Evolutionary conservation across 2,888 invertebrate species (phyloP).

Genomic region (Drosophila mimetica): DNA sequence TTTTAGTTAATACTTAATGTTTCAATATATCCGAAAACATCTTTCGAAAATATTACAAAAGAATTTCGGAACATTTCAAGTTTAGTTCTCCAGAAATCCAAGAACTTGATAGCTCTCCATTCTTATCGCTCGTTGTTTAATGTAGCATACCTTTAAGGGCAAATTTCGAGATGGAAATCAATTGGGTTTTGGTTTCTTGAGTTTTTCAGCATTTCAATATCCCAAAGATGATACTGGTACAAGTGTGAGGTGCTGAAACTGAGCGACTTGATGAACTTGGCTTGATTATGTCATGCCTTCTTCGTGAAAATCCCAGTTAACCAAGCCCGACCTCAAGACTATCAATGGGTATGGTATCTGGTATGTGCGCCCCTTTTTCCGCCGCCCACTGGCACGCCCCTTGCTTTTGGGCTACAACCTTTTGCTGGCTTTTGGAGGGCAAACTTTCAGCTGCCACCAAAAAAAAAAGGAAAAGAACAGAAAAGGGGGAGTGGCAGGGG

Average conservation of each 20-base stretch:
- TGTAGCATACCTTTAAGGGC: slow-evolving; percentile 17
- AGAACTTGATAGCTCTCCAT: neutral
- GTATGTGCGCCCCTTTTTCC: slow-evolving; percentile 12
- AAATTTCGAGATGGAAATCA: neutral
- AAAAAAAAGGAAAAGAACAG: neutral
- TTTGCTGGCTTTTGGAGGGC: slow-evolving; percentile 77
- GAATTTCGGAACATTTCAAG: no score
- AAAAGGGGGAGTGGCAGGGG: neutral
- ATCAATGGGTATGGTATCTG: slow-evolving; percentile 28
- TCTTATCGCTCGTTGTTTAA: neutral
- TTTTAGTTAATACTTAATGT: no score
- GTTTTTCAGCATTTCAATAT: neutral
- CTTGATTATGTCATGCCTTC: slow-evolving; percentile 42
- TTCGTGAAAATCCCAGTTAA: slow-evolving; percentile 35
- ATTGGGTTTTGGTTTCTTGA: neutral
- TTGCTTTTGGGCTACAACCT: slow-evolving; percentile 56
- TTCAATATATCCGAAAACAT: no score
- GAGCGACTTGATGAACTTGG: slow-evolving; percentile 43
- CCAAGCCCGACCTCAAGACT: slow-evolving; percentile 28
- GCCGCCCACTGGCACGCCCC: slow-evolving; percentile 5
- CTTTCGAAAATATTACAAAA: no score
- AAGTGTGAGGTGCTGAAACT: neutral
- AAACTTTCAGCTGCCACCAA: slow-evolving; percentile 62
- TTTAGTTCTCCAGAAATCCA: no score
- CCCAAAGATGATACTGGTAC: no score